Evolutionary conservation across 1,140 invertebrate genomes (phyloP), one percentile per base, ranked within the genome.

Genomic region (Hylyphantes graminicola): DNA sequence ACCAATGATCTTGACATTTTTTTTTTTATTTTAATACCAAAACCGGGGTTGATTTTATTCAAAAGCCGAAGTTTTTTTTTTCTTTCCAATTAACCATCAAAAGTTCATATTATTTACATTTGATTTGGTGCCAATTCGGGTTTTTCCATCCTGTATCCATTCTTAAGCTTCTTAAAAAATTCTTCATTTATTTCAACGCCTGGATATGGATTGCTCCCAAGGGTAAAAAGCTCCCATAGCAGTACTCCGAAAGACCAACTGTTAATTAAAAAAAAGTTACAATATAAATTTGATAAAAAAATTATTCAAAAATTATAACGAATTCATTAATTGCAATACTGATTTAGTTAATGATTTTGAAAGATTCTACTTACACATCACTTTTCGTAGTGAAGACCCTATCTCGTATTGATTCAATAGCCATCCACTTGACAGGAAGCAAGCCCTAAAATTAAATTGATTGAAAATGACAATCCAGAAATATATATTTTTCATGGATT

Each of bases 191-290:
- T 89, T 48, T 88, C 87, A 8, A 95, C 89, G 70, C 93, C 92
- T 0, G 92, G 90, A 89, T 95, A 96, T 0, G 94, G 94, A 9
- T 95, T 96, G 0, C 92, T 95, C 57, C 91, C 95, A 87, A 96
- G 90, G n/a, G 94, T 93, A 74, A 94, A 92, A 85, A 94, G 92
- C 89, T 97, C 95, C 95, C 95, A 96, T 55, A 96, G 89, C 10
- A 96, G 88, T 78, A 94, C 92, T 6, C 93, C 95, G 90, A 94
- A 96, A 0, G 94, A 93, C 95, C 95, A 97, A 7, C 78, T 82
- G n/a, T 19, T 51, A 80, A 54, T 10, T 21, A n/a, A 63, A 63
- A 76, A n/a, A 50, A 75, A 9, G 10, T 76, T 63, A 53, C n/a
- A 77, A 9, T 50, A 3, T 10, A n/a, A 67, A 11, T 2, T 17